Conservation (phyloP, 1,140 invertebrate genomes). For the Drosophila oshimai region DNA sequence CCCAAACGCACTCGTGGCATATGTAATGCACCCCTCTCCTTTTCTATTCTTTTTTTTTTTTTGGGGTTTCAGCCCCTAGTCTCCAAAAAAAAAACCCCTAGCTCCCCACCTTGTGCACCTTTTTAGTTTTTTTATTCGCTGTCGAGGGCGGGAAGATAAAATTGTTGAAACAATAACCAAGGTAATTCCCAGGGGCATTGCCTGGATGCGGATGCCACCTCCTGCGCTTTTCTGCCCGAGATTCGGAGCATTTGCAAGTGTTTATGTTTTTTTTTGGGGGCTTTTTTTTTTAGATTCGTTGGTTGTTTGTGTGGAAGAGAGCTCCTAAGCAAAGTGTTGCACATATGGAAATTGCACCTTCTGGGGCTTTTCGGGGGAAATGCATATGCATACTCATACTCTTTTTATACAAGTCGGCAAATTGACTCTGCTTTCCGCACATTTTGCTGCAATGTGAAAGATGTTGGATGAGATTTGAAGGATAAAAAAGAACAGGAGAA, state of each 20-base stretch:
- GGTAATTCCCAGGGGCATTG: conserved; percentile 63
- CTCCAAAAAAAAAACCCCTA: no score
- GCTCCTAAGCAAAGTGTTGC: conserved; percentile 24
- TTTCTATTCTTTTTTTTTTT: not conserved
- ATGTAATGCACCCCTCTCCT: conserved; percentile 16
- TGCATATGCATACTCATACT: conserved; percentile 50
- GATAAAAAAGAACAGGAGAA: not conserved
- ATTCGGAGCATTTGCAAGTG: conserved; percentile 55
- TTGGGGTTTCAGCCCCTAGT: not conserved
- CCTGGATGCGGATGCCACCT: conserved; percentile 43
- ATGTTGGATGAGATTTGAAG: not conserved
- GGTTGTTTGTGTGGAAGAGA: not conserved
- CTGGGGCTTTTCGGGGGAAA: not conserved
- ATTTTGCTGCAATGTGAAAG: conserved; percentile 47
- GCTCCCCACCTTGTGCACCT: not conserved
- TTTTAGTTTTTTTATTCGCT: conserved; percentile 8
- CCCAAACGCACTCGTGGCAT: conserved; percentile 64
- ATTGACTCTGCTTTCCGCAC: conserved; percentile 62
- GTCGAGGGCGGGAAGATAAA: conserved; percentile 51
- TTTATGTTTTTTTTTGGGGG: not conserved
- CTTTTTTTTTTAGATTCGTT: not conserved
- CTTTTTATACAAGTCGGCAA: conserved; percentile 64
- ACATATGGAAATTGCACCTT: conserved; percentile 51
- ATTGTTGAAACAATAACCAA: conserved; percentile 75
- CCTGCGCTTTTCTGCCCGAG: conserved; percentile 26